Percentiles rank a stretch among this genome's conserved stretches.
These are phyloP conservation scores for Eumerus sabulonum DNA, from an alignment of 2,888 invertebrate species.

Conservation along the genomic window DNA sequence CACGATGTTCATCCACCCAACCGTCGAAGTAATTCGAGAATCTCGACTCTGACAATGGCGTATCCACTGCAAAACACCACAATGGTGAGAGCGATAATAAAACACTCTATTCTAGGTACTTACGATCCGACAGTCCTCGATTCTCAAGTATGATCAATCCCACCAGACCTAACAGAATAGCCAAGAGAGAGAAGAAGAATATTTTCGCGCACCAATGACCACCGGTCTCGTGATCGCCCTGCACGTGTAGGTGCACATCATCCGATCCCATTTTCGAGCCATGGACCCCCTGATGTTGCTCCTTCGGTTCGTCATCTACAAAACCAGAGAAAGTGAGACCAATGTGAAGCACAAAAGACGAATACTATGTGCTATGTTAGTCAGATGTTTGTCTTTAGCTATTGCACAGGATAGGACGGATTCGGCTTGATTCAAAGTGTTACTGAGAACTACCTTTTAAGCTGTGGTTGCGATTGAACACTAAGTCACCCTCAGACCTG, in stretches of 20 bases:
- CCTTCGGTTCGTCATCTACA: slow-evolving; percentile 76
- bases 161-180: slow-evolving; percentile 85
- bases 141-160: slow-evolving; percentile 90
- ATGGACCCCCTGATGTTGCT: slow-evolving; percentile 77
- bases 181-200: slow-evolving; percentile 88
- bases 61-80: slow-evolving; percentile 80
- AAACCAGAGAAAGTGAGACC: not conserved
- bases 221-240: slow-evolving; percentile 87
- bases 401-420: not conserved
- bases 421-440: not conserved
- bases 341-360: no score
- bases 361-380: slow-evolving; percentile 6
- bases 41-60: slow-evolving; percentile 83
- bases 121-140: slow-evolving; percentile 88
- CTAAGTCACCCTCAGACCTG: slow-evolving; percentile 77
- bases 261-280: slow-evolving; percentile 81
- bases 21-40: slow-evolving; percentile 89
- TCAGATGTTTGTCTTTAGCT: slow-evolving; percentile 1
- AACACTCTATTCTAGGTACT: slow-evolving; percentile 76
- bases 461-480: slow-evolving; percentile 76
- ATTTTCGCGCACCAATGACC: slow-evolving; percentile 92
- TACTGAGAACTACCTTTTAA: slow-evolving; percentile 75
- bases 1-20: slow-evolving; percentile 82
- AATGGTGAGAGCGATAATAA: not conserved
- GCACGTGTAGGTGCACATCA: slow-evolving; percentile 88